phyloP scores from a whole-genome alignment of 2,113 vertebrate genomes.

The sheep (Ovis aries) region ARS-UI_Ramb_v3.0 NC_056077.1:10146501-10147000 shows the following conservation, averaged over 20 bases:
- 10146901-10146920: not conserved
- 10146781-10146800: not conserved
- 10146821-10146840: not conserved
- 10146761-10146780: not conserved
- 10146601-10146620: not conserved
- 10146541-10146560: not conserved
- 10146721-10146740: not conserved
- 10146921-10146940: not conserved
- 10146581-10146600: not conserved
- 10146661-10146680: not conserved
- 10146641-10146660: not conserved
- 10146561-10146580: fast-evolving
- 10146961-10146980: not conserved
- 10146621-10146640: not conserved
- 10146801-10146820: not conserved
- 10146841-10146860: not conserved
- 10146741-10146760: not conserved
- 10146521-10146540: not conserved
- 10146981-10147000: not conserved
- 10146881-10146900: not conserved
- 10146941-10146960: not conserved
- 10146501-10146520: not conserved
- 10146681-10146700: not conserved
- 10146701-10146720: not conserved
- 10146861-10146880: not conserved